Percentiles rank a stretch among this genome's conserved stretches.
Evolutionary conservation across 2,113 vertebrate species (phyloP).

Genomic region (Esox niger): DNA sequence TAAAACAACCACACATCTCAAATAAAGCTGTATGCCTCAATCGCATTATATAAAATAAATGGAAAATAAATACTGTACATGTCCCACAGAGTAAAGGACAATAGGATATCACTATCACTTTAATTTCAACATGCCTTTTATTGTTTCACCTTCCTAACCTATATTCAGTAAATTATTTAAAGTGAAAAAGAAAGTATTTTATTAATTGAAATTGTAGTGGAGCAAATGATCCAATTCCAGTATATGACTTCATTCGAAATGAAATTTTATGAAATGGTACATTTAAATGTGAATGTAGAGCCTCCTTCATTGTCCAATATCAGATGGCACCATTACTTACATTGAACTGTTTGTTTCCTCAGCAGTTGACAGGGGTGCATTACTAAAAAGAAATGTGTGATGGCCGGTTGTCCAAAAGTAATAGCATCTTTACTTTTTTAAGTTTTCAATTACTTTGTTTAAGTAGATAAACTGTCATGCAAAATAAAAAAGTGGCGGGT

Average conservation of each 20-base stretch:
- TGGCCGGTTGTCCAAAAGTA: no score
- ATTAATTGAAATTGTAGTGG: slow-evolving; percentile 35
- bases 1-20: slow-evolving; percentile 16
- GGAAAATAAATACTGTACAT: slow-evolving; percentile 52
- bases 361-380: no score
- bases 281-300: slow-evolving; percentile 86
- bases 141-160: slow-evolving; percentile 8
- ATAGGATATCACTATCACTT: slow-evolving; percentile 4
- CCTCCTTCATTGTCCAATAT: no score
- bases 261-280: no score
- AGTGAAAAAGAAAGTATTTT: slow-evolving; percentile 18
- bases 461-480: no score
- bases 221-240: slow-evolving; percentile 56
- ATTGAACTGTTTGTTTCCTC: no score
- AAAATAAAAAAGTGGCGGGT: no score
- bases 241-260: slow-evolving; percentile 85
- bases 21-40: slow-evolving; percentile 26
- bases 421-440: no score
- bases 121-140: slow-evolving; percentile 21
- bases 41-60: slow-evolving; percentile 34
- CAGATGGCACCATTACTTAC: no score
- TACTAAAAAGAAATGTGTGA: no score
- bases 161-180: slow-evolving; percentile 11
- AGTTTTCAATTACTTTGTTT: no score
- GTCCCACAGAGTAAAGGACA: slow-evolving; percentile 21